These are phyloP conservation scores for Dascillus cervinus DNA, from an alignment of 2,888 invertebrate species.

Conservation along the genomic window DNA sequence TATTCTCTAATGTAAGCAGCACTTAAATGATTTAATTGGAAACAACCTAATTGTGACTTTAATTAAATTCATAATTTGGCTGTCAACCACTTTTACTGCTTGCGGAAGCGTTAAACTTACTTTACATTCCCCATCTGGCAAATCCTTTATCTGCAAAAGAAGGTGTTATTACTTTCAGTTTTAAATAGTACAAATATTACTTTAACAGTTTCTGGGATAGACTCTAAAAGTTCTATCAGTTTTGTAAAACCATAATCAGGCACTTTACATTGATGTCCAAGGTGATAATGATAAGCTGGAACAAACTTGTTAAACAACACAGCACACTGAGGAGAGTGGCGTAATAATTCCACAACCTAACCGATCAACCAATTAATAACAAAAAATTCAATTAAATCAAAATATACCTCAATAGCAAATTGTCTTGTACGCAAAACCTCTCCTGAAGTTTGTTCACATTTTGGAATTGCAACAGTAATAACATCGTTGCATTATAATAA, in stretches of 20 bases:
- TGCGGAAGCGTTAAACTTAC: conserved; percentile 50
- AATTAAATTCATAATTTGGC: conserved; percentile 52
- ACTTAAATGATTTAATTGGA: conserved; percentile 45
- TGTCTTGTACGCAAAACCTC: conserved; percentile 76
- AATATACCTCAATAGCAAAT: conserved; percentile 67
- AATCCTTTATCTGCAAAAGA: conserved; percentile 48
- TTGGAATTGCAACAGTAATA: conserved; percentile 68
- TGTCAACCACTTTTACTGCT: conserved; percentile 51
- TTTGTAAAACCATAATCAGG: conserved; percentile 91
- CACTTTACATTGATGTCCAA: conserved; percentile 84
- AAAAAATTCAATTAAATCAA: too few relatives aligned
- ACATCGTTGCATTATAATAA: conserved; percentile 65
- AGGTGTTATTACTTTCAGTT: too few relatives aligned
- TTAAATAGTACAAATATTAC: too few relatives aligned
- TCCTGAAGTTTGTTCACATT: conserved; percentile 74
- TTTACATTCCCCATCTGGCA: conserved; percentile 53
- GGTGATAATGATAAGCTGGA: conserved; percentile 92
- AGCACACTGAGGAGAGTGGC: conserved; percentile 77
- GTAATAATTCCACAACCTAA: conserved; percentile 76
- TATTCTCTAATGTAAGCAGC: conserved; percentile 56
- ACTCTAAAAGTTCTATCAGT: conserved; percentile 85
- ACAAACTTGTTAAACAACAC: conserved; percentile 91
- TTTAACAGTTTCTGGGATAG: conserved; percentile 74
- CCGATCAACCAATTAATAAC: too few relatives aligned
- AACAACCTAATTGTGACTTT: conserved; percentile 28